Percentiles rank a stretch among this genome's conserved stretches.
Evolutionary conservation across 2,888 invertebrate genomes (phyloP).

Genomic region (Papilio demoleus): DNA sequence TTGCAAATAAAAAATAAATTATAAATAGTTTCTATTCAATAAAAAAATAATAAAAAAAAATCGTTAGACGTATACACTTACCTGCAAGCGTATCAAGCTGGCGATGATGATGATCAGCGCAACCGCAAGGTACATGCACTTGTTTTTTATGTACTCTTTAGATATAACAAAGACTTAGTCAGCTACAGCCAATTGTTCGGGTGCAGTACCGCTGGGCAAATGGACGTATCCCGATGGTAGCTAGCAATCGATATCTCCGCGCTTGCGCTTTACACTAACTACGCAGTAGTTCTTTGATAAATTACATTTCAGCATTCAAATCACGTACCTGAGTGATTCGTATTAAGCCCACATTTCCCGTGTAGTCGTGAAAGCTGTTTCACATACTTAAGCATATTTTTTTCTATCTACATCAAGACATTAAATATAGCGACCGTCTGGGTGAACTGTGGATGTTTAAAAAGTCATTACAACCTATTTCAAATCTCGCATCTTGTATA

Average conservation of each 20-base stretch:
- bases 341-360: conserved; percentile 20
- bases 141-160: conserved; percentile 53
- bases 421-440: neutral
- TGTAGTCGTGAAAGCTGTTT: neutral
- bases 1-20: too few relatives aligned
- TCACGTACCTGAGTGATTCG: conserved; percentile 10
- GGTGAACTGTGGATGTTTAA: neutral
- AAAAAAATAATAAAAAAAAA: too few relatives aligned
- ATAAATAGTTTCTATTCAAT: too few relatives aligned
- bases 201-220: conserved; percentile 65
- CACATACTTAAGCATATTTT: neutral
- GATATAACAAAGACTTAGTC: conserved; percentile 36
- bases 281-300: conserved; percentile 33
- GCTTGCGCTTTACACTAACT: conserved; percentile 60
- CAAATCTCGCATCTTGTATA: too few relatives aligned
- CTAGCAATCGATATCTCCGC: conserved; percentile 61
- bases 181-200: conserved; percentile 55
- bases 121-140: conserved; percentile 80
- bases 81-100: neutral
- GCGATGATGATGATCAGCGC: conserved; percentile 78
- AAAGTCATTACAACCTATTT: neutral
- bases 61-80: too few relatives aligned
- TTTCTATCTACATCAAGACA: conserved; percentile 1
- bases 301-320: conserved; percentile 22
- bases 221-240: conserved; percentile 51